phyloP scores from a whole-genome alignment of 1,140 invertebrate species.

The Wasmannia auropunctata region DNA sequence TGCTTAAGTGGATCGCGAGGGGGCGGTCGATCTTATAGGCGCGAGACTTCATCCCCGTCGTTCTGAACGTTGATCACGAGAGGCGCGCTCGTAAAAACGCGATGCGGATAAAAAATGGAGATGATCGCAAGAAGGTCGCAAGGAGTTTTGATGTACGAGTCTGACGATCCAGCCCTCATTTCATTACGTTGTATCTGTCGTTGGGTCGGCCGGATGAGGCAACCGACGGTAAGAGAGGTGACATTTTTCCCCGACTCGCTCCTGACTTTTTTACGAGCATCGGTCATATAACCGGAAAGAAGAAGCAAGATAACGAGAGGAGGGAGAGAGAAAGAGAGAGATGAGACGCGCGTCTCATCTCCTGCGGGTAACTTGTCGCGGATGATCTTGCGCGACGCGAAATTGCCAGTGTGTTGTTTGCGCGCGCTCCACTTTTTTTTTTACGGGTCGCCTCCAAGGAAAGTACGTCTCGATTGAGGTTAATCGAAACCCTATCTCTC shows the following conservation, averaged over 20 bases:
- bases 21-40: neutral
- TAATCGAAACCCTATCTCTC: conserved; percentile 39
- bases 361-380: neutral
- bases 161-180: conserved; percentile 45
- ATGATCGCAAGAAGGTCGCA: neutral
- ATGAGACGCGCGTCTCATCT: conserved; percentile 21
- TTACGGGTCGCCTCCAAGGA: neutral
- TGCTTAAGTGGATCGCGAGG: neutral
- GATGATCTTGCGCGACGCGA: conserved; percentile 18
- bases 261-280: conserved; percentile 52
- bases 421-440: conserved; percentile 27
- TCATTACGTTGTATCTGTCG: conserved; percentile 60
- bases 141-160: conserved; percentile 16
- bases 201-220: neutral
- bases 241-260: conserved; percentile 19
- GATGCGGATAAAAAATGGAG: conserved; percentile 30
- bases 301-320: neutral
- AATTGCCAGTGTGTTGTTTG: conserved; percentile 25
- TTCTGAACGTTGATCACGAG: conserved; percentile 16
- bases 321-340: neutral
- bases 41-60: neutral
- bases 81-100: conserved; percentile 14
- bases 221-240: neutral
- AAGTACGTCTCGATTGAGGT: conserved; percentile 41
- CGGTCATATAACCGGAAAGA: conserved; percentile 31